Base-by-base conservation (phyloP, 2,113 vertebrate genomes). In the Psittacara wagleri region DNA sequence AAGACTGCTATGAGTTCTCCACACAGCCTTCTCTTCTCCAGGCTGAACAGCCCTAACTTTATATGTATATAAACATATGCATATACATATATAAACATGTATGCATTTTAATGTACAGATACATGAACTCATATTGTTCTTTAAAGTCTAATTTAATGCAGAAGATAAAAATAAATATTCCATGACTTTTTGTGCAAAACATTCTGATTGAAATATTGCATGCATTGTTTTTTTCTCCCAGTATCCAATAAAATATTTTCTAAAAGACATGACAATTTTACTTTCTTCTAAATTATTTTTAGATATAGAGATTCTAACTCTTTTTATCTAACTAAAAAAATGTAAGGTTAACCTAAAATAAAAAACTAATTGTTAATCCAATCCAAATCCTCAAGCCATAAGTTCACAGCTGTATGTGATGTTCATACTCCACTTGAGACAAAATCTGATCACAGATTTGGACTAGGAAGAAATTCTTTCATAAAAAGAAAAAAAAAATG, bases 211-310 rank as follows among this genome's bases (percentile, higher is more conserved):
- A 22, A 64, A 24, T 3, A 23, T 35, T 24, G 9, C 20, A 62
- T 51, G 16, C 69, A 11, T 6, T 57, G 9, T 0, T 1, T 51
- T 29, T 33, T 48, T 64, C 3, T 9, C 8, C 3, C 12, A 28
- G 11, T n/a, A 35, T 33, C 10, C 11, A 48, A 13, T 37, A 43
- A 8, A 5, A 17, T 46, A 70, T 48, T 66, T 66, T 59, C 17
- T 75, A 69, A n/a, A 51, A 87, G 16, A 20, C 10, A 11, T 46
- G 14, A 44, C 28, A 51, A 18, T 59, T 79, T 80, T 64, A 29
- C 10, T 66, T 69, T 46, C 20, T 54, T 68, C 54, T 69, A 63
- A 64, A 59, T 64, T 64, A 27, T 15, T 55, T 4, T 54, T 43
- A 37, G 14, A 15, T 44, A 23, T 11, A 15, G 31, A 49, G 10